Base-by-base conservation (phyloP, 2,797 vertebrate genomes). In the Petrocephalus sullivani region DNA sequence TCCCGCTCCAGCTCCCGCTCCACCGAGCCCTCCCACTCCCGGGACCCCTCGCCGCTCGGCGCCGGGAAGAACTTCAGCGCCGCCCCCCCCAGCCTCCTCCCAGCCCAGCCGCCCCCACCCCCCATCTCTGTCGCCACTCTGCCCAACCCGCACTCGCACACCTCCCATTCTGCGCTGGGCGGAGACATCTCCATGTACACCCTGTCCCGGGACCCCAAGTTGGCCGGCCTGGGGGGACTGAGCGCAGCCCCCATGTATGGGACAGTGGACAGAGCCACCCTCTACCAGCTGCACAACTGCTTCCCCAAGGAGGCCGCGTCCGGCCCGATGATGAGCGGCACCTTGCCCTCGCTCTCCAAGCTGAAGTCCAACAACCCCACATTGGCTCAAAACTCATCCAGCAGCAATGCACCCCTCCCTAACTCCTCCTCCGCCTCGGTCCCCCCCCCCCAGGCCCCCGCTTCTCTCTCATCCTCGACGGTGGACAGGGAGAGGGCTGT, bases 281-380 rank as follows among this genome's bases (percentile, higher is more conserved):
- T 98, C 89, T 97, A 98, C 93, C 97, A 98, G 91, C 96, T 98
- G 89, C 97, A 98, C 95, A 98, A 98, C 93, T 97, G 97, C 95
- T 97, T 98, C 92, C 96, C 97, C 82, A 98, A 98, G 92, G 97
- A 96, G 37, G 93, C 94, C 14, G 94, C 93, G 0, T 58, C 58
- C 3, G 89, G 90, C 19, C 94, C 95, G 91, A 94, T 96, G 94
- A 95, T 96, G 94, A 96, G 95, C 1, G 96, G 96, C 12, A 96
- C 96, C 1, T 94, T 96, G 56, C 96, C 96, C 84, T 96, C 95
- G 0, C 94, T 96, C 6, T 85, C 93, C 88, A 97, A 97, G 91
- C 96, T 93, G 89, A 97, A 97, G 91, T 96, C 96, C 88, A 95
- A 96, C 92, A 97, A 95, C 93, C 97, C 93, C 91, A 95, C 96